Evolutionary conservation across 2,888 invertebrate genomes (phyloP).

Genomic region (Brenthis ino): DNA sequence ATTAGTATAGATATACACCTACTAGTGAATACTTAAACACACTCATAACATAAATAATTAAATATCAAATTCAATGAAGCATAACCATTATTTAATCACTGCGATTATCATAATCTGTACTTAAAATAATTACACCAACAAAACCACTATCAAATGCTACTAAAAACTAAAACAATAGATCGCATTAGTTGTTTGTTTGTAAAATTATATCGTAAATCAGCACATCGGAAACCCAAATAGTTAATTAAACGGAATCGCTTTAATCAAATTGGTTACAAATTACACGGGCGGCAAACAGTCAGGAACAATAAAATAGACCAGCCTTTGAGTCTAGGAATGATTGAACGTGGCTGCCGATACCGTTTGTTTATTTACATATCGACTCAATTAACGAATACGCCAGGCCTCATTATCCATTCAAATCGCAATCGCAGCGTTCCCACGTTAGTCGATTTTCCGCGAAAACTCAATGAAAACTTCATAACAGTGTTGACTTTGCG

Average conservation of each 20-base stretch:
- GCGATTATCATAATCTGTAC: constrained; percentile 1
- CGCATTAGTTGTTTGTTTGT: constrained; percentile 32
- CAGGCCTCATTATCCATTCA: constrained; percentile 75
- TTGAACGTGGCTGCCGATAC: constrained; percentile 51
- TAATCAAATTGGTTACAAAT: constrained; percentile 47
- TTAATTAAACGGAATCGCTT: constrained; percentile 44
- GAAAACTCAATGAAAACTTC: constrained; percentile 75
- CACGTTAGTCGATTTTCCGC: constrained; percentile 72
- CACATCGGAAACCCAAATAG: constrained; percentile 36
- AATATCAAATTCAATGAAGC: constrained; percentile 20
- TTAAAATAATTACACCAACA: constrained; percentile 12
- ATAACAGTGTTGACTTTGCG: constrained; percentile 76
- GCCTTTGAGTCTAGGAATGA: constrained; percentile 68
- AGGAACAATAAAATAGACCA: constrained; percentile 61
- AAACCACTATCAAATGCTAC: constrained; percentile 3
- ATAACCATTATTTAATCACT: constrained; percentile 1
- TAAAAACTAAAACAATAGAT: constrained; percentile 34
- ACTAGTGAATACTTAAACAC: too few species aligned
- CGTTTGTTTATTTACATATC: constrained; percentile 74
- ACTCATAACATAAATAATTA: constrained; percentile 1
- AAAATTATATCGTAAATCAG: constrained; percentile 37
- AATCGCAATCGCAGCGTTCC: constrained; percentile 70
- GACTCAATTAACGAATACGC: constrained; percentile 75
- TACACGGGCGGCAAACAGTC: constrained; percentile 60
- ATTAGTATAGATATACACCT: too few species aligned